These are phyloP conservation scores for Picus viridis DNA, from an alignment of 2,797 vertebrate genomes.

Conservation along the genomic window DNA sequence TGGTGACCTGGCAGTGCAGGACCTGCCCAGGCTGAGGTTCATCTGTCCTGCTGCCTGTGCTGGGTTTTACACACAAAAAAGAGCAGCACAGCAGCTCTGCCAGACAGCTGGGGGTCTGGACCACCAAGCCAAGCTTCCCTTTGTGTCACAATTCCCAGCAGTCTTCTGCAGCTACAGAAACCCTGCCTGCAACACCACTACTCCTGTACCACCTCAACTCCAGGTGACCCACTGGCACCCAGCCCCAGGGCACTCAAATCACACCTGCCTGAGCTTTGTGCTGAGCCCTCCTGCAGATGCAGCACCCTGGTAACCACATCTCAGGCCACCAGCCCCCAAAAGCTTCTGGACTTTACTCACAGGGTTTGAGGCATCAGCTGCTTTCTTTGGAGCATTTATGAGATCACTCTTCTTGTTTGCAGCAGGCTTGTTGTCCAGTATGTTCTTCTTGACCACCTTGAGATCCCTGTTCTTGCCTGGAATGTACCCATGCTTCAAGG, in stretches of 20 bases:
- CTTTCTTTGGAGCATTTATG: slow-evolving; percentile 82
- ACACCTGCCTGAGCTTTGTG: rapidly evolving
- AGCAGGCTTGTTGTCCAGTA: slow-evolving; percentile 87
- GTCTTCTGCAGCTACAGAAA: not conserved
- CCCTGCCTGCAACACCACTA: not conserved
- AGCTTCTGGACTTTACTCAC: slow-evolving; percentile 76
- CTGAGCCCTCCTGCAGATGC: rapidly evolving
- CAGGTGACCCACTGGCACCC: not conserved
- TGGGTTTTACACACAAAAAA: not conserved
- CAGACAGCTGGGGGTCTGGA: not conserved
- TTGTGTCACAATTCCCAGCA: not conserved
- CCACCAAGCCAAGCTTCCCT: not conserved
- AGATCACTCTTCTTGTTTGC: slow-evolving; percentile 88
- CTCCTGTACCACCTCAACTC: not conserved
- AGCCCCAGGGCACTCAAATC: rapidly evolving
- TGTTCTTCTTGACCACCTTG: slow-evolving; percentile 95
- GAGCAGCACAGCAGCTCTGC: not conserved
- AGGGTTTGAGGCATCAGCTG: slow-evolving; percentile 79
- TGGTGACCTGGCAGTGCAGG: too few relatives aligned
- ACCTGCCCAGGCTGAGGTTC: too few relatives aligned
- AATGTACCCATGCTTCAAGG: slow-evolving; percentile 93
- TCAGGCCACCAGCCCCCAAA: not conserved
- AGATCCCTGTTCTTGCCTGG: slow-evolving; percentile 93
- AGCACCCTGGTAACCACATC: not conserved
- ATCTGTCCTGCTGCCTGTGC: too few relatives aligned